Percentiles rank a stretch among this genome's conserved stretches.
These are phyloP conservation scores for Odontomyia ornata DNA, from an alignment of 2,888 invertebrate species.

Conservation along the genomic window DNA sequence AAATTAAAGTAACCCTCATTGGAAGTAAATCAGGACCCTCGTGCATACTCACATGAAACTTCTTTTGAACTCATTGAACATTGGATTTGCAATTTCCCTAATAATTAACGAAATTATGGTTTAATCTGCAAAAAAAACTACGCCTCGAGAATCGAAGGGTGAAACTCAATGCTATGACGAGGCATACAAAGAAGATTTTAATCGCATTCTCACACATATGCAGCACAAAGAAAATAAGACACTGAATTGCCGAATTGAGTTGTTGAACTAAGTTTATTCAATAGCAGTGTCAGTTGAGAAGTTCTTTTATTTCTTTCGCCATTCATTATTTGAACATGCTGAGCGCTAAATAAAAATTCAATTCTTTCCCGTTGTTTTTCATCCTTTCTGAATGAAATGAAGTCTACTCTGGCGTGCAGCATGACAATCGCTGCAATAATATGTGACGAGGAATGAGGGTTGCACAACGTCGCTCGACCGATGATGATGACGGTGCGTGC, in stretches of 20 bases:
- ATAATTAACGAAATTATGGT: slow-evolving; percentile 51
- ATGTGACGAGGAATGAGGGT: slow-evolving; percentile 10
- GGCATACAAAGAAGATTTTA: not conserved
- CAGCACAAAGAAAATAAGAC: not conserved
- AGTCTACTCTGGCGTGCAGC: not conserved
- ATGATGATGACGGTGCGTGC: slow-evolving; percentile 22
- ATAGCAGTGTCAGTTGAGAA: slow-evolving; percentile 5
- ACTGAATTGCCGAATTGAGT: slow-evolving; percentile 21
- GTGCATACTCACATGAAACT: not conserved
- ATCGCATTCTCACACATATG: not conserved
- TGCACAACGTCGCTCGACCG: not conserved
- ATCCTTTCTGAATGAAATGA: slow-evolving; percentile 9
- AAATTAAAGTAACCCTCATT: too few relatives aligned
- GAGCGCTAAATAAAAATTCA: slow-evolving; percentile 36
- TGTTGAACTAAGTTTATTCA: not conserved
- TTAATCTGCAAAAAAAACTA: slow-evolving; percentile 25
- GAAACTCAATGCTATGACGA: not conserved
- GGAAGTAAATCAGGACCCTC: too few relatives aligned
- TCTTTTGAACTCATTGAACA: not conserved
- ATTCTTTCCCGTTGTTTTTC: slow-evolving; percentile 36
- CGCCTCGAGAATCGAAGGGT: not conserved
- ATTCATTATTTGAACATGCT: slow-evolving; percentile 36
- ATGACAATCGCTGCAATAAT: slow-evolving; percentile 22
- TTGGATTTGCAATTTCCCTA: slow-evolving; percentile 46
- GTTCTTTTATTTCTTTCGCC: slow-evolving; percentile 19